Evolutionary conservation across 2,113 vertebrate genomes (phyloP).

Genomic region (Pituophis catenifer): DNA sequence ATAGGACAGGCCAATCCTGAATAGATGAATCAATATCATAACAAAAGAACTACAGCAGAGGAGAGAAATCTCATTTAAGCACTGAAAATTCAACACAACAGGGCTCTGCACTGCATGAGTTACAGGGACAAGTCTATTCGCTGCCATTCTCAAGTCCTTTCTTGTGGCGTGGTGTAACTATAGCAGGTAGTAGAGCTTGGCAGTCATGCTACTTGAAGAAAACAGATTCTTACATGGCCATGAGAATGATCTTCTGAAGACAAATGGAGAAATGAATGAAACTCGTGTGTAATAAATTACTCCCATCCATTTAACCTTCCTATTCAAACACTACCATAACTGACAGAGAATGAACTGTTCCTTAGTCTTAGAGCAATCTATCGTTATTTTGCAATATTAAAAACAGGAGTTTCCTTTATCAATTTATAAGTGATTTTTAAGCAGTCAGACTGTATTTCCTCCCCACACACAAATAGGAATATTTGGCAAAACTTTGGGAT

Average conservation of each 20-base stretch:
- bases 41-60: background rate
- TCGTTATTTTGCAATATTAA: background rate
- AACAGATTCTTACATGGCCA: background rate
- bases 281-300: background rate
- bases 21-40: background rate
- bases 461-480: background rate
- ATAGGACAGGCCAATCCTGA: background rate
- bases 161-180: background rate
- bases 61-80: background rate
- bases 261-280: background rate
- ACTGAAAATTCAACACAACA: background rate
- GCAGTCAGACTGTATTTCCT: no score
- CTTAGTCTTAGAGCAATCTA: background rate
- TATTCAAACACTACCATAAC: background rate
- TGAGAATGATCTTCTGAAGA: background rate
- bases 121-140: background rate
- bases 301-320: background rate
- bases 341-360: background rate
- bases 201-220: background rate
- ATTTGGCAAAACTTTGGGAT: slow-evolving; percentile 30
- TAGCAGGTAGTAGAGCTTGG: background rate
- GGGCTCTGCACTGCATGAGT: background rate
- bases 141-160: background rate
- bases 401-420: background rate
- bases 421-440: background rate